phyloP scores from a whole-genome alignment of 1,140 invertebrate species.

The Sitophilus oryzae region DNA sequence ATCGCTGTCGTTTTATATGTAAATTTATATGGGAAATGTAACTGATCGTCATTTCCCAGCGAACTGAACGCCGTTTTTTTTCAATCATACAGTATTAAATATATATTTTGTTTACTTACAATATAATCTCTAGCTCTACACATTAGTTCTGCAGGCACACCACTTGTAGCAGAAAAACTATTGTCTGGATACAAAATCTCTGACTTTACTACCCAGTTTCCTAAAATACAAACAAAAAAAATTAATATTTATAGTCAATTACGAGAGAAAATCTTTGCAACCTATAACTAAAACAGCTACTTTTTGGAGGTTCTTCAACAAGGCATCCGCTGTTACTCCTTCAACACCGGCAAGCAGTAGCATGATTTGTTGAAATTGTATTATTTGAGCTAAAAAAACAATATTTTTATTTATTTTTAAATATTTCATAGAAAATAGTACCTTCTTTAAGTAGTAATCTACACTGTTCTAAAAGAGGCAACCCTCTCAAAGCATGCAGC shows the following conservation, averaged over 20 bases:
- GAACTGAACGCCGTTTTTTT: too few species aligned
- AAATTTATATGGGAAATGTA: too few species aligned
- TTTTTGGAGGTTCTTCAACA: conserved; percentile 53
- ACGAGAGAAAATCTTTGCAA: not conserved
- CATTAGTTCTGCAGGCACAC: conserved; percentile 67
- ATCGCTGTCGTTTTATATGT: too few species aligned
- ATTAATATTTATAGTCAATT: not conserved
- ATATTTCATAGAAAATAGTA: too few species aligned
- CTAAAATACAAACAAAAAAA: not conserved
- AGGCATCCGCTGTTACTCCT: conserved; percentile 45
- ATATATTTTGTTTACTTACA: conserved; percentile 51
- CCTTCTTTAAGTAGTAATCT: conserved; percentile 68
- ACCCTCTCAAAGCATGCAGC: conserved; percentile 56
- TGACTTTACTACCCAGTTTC: conserved; percentile 83
- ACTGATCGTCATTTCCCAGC: too few species aligned
- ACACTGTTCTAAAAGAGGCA: conserved; percentile 67
- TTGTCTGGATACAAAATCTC: conserved; percentile 74
- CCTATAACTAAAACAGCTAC: conserved; percentile 77
- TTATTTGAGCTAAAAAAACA: conserved; percentile 60
- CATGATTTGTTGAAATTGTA: conserved; percentile 65
- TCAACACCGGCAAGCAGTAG: conserved; percentile 49
- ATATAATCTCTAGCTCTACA: conserved; percentile 81
- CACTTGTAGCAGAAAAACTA: conserved; percentile 60
- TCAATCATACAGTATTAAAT: conserved; percentile 1
- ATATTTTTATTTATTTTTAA: too few species aligned